Base-by-base conservation (phyloP, 2,888 invertebrate species). In the Platycheirus albimanus region DNA sequence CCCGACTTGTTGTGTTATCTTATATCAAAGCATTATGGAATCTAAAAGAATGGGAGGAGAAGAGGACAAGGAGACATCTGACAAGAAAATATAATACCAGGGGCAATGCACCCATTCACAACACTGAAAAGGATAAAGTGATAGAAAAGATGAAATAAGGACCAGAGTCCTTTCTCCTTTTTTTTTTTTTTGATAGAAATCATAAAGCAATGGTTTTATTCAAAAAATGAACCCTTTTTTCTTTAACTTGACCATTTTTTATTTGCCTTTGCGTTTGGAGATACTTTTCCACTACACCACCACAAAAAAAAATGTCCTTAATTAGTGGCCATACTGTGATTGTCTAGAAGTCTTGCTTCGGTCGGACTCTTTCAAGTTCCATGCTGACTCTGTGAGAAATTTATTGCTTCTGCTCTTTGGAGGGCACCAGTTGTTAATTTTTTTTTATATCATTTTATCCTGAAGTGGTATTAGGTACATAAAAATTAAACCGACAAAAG, bases 401-500 rank as follows among this genome's bases (percentile, higher is more conserved):
- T 69, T 76, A 76, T 61, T 52, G 20, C 61, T 8, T 71, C 64
- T 41, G 38, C 28, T 41, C 30, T 54, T 56, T 30, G 15, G 49
- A 56, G 49, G 8, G 19, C n/a, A 17, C 24, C 8, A 77, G 17
- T 28, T 77, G 6, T 28, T 15, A 36, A 30, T 33, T 11, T 69
- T 61, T 1, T 28, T 43, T 61, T 45, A n/a, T 72, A 51, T 58
- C n/a, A 52, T 41, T 19, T 13, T 38, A 47, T 47, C 28, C 33
- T 36, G 11, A 58, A 58, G 76, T 47, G 33, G 66, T 47, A 67
- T 56, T n/a, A n/a, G n/a, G n/a, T 36, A 17, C 49, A 67, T 30
- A 67, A 61, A 75, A 69, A 69, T 69, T 51, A 33, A 64, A 75
- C 56, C 52, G 20, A 49, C 75, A 70, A 66, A 51, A 52, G 38